These are phyloP conservation scores for Plectrocnemia conspersa DNA, from an alignment of 1,140 invertebrate species.

Conservation along the genomic window DNA sequence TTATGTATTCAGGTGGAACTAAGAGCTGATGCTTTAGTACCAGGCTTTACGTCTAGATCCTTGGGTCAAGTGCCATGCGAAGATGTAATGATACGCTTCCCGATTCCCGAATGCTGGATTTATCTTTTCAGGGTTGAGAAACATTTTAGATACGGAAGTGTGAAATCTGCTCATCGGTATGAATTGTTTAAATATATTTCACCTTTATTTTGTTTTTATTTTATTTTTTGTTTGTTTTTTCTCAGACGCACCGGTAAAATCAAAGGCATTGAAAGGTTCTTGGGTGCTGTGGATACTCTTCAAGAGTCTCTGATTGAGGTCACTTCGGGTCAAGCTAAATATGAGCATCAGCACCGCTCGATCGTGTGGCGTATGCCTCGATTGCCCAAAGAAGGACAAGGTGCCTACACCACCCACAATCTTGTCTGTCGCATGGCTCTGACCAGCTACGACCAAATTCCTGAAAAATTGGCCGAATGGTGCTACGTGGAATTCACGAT, in stretches of 20 bases:
- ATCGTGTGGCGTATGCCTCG: conserved; percentile 98
- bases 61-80: conserved; percentile 94
- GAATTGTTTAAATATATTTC: conserved; percentile 3
- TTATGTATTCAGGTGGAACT: conserved; percentile 72
- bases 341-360: conserved; percentile 95
- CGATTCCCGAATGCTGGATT: conserved; percentile 98
- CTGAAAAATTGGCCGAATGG: conserved; percentile 82
- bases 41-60: conserved; percentile 92
- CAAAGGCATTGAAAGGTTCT: conserved; percentile 89
- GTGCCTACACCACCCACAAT: conserved; percentile 96
- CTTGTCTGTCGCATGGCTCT: conserved; percentile 89
- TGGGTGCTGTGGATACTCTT: conserved; percentile 86
- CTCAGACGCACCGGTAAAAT: conserved; percentile 80
- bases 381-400: conserved; percentile 95
- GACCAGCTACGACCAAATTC: conserved; percentile 95
- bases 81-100: conserved; percentile 94
- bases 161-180: conserved; percentile 87
- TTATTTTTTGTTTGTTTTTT: neutral
- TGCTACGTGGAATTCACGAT: conserved; percentile 96
- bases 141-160: conserved; percentile 97
- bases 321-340: conserved; percentile 96
- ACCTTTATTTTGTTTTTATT: neutral
- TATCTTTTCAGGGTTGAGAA: conserved; percentile 98
- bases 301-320: conserved; percentile 95
- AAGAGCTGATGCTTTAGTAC: conserved; percentile 89